Conservation (phyloP, 2,797 vertebrate species). For the Myripristis murdjan region DNA sequence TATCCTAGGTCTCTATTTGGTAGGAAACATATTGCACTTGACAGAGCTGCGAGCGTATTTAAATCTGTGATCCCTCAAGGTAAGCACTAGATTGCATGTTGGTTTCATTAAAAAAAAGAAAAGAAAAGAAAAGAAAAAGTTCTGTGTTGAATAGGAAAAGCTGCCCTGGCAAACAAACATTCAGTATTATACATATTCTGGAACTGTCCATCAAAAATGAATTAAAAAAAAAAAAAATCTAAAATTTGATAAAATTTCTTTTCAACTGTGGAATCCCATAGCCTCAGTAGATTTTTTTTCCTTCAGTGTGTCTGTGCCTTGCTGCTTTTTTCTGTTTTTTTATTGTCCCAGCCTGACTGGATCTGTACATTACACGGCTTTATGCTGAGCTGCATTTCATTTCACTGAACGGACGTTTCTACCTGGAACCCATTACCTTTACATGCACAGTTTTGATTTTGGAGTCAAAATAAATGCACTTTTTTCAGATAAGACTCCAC, state of each 20-base stretch:
- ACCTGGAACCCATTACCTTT: neutral
- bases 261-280: neutral
- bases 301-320: neutral
- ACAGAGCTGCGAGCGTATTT: no score
- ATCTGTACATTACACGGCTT: neutral
- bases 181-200: no score
- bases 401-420: neutral
- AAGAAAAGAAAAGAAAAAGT: no score
- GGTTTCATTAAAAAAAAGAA: no score
- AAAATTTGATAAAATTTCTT: constrained; percentile 18
- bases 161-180: no score
- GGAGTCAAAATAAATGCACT: constrained; percentile 9
- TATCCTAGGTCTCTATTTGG: no score
- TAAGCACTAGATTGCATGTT: no score
- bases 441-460: constrained; percentile 17
- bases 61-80: no score
- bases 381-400: neutral
- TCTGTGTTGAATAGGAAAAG: no score
- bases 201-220: neutral
- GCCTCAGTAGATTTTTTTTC: neutral
- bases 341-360: neutral
- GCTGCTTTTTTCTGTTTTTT: neutral
- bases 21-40: no score
- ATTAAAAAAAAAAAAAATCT: neutral
- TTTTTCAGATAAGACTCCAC: constrained; percentile 37